phyloP scores from a whole-genome alignment of 2,888 invertebrate genomes.

The Argyresthia albistria region DNA sequence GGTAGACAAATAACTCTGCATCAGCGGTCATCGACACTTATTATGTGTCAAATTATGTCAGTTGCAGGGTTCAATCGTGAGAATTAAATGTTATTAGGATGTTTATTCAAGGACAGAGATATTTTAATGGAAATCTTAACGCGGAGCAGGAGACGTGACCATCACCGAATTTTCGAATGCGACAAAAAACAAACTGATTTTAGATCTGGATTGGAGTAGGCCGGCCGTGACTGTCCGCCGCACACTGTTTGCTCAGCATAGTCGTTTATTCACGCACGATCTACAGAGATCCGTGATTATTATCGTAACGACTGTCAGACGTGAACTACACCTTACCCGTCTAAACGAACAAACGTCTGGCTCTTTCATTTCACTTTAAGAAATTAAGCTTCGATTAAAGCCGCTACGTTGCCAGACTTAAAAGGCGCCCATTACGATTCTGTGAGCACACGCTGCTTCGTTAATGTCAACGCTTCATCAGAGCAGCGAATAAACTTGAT shows the following conservation, averaged over 20 bases:
- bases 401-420: neutral
- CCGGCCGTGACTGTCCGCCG: conserved; percentile 38
- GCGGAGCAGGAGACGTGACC: neutral
- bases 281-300: conserved; percentile 15
- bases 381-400: neutral
- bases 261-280: conserved; percentile 63
- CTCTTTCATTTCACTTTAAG: neutral
- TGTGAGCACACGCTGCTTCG: neutral
- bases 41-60: neutral
- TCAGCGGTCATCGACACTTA: neutral
- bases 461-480: neutral
- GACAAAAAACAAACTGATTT: conserved; percentile 65
- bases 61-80: neutral
- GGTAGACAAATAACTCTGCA: neutral
- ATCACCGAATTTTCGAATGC: conserved; percentile 4
- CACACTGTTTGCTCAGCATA: conserved; percentile 51
- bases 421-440: neutral
- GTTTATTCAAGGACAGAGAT: neutral
- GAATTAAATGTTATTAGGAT: neutral
- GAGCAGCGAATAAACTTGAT: neutral
- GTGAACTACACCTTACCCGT: neutral
- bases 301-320: conserved; percentile 2
- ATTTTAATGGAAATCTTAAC: neutral
- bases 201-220: conserved; percentile 38
- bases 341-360: neutral